Evolutionary conservation across 37 sponge, comb jelly and placozoan species (phyloP).

Genomic region (Geodia barretti): DNA sequence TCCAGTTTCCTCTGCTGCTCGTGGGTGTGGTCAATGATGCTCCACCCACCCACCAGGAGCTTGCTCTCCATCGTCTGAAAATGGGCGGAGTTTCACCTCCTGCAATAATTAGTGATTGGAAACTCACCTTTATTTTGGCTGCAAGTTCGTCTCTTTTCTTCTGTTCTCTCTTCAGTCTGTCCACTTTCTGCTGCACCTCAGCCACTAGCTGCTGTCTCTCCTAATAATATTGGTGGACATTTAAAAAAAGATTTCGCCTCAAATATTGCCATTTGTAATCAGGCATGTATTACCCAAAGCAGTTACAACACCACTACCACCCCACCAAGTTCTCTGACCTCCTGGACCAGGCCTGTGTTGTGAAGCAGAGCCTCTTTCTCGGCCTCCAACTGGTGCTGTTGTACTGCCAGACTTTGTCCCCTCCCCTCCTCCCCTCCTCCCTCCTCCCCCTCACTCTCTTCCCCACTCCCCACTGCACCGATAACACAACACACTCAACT

Average conservation of each 20-base stretch:
- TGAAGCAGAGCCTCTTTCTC: conserved; percentile 82
- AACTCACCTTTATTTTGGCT: conserved; percentile 73
- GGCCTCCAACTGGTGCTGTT: conserved; percentile 70
- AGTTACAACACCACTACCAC: no score
- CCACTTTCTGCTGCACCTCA: conserved; percentile 57
- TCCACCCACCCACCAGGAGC: conserved; percentile 86
- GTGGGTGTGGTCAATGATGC: conserved; percentile 70
- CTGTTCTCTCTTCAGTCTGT: conserved; percentile 80
- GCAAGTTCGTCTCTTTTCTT: conserved; percentile 79
- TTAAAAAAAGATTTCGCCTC: no score
- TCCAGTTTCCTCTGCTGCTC: conserved; percentile 81
- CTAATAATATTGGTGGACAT: conserved; percentile 14
- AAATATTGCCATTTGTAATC: no score
- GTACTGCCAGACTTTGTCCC: conserved; percentile 30
- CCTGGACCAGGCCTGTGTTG: conserved; percentile 81
- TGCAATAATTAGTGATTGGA: background rate
- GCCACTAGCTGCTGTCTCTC: conserved; percentile 72
- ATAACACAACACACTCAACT: background rate
- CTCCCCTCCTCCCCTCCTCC: conserved; percentile 28
- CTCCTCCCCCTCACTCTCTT: conserved; percentile 42
- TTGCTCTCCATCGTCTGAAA: conserved; percentile 96
- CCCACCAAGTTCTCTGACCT: conserved; percentile 42
- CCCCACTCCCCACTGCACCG: conserved; percentile 29
- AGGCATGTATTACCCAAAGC: no score
- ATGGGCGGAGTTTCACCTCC: background rate